Conservation (phyloP, 1,140 invertebrate genomes). For the Aplysia californica region DNA sequence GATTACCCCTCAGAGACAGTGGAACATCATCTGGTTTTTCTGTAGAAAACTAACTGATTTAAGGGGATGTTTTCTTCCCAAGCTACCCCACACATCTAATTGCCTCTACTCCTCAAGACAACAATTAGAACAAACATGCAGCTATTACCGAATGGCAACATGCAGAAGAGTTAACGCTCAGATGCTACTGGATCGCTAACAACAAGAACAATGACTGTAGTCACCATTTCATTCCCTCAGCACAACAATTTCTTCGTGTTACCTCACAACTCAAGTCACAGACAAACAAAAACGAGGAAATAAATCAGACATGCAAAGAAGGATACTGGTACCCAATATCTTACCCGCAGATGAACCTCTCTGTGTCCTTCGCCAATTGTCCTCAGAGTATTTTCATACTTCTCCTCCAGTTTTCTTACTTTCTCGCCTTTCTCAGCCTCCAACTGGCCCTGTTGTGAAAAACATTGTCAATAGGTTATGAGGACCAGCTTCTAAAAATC, state of each 20-base stretch:
- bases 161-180: too few relatives aligned
- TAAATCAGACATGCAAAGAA: not conserved
- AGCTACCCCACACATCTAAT: too few relatives aligned
- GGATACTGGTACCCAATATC: not conserved
- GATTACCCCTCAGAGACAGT: too few relatives aligned
- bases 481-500: not conserved
- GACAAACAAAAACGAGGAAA: not conserved
- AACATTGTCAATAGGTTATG: too few relatives aligned
- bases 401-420: conserved; percentile 49
- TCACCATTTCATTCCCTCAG: not conserved
- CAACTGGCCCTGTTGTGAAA: conserved; percentile 45
- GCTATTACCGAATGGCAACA: too few relatives aligned
- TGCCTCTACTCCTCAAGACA: too few relatives aligned
- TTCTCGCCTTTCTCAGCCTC: conserved; percentile 57
- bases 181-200: too few relatives aligned
- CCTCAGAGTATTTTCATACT: conserved; percentile 58
- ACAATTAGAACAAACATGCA: too few relatives aligned
- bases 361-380: conserved; percentile 55
- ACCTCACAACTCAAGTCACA: not conserved
- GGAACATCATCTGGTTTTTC: too few relatives aligned
- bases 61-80: too few relatives aligned
- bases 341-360: conserved; percentile 24
- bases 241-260: not conserved
- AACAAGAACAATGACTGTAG: not conserved
- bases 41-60: too few relatives aligned